Conservation (phyloP, 2,888 invertebrate species). For the Gymnoscelis rufifasciata region DNA sequence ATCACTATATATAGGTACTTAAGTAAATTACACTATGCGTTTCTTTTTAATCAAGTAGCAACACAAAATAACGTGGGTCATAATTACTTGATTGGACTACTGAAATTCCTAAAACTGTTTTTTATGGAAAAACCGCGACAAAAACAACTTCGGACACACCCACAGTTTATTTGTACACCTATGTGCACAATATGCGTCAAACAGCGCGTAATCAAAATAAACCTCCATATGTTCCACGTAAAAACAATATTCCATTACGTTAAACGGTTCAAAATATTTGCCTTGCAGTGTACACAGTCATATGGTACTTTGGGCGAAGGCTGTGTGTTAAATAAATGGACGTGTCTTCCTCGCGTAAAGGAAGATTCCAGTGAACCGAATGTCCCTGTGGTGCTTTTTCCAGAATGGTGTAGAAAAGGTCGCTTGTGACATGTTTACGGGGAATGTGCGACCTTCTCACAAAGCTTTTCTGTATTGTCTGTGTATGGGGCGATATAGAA, state of each 20-base stretch:
- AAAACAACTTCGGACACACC: conserved; percentile 8
- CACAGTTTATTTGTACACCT: conserved; percentile 2
- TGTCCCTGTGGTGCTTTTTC: conserved; percentile 5
- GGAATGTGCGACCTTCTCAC: not conserved
- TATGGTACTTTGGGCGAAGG: conserved; percentile 33
- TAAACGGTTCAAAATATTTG: conserved; percentile 49
- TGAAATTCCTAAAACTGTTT: not conserved
- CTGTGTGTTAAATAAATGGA: conserved; percentile 33
- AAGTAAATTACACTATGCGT: too few relatives aligned
- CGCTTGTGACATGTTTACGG: not conserved
- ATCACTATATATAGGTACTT: too few relatives aligned
- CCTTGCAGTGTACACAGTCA: conserved; percentile 34
- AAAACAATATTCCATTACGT: conserved; percentile 44
- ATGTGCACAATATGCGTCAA: conserved; percentile 11
- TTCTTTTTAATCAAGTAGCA: too few relatives aligned
- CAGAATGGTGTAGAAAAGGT: not conserved
- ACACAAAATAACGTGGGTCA: too few relatives aligned
- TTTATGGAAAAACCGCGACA: not conserved
- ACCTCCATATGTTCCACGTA: conserved; percentile 32
- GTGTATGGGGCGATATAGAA: not conserved
- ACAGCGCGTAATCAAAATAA: conserved; percentile 31
- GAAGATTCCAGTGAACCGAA: conserved; percentile 21
- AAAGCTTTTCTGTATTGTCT: not conserved
- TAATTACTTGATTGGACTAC: not conserved
- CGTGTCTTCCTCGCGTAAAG: conserved; percentile 32